phyloP scores from a whole-genome alignment of 2,888 invertebrate genomes.

The Drosophila prostipennis region DNA sequence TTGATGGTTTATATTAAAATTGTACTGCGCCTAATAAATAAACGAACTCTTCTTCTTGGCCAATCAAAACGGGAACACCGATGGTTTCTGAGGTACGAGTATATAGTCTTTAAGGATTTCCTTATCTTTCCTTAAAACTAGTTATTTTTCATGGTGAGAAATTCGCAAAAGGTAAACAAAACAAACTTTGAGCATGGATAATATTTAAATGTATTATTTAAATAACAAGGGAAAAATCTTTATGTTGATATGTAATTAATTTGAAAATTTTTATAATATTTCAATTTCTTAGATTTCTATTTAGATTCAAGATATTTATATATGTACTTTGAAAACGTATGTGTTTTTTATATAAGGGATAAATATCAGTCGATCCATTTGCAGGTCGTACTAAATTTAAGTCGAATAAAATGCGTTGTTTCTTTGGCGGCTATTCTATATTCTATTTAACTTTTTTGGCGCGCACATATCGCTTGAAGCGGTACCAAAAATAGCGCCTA shows the following conservation, averaged over 20 bases:
- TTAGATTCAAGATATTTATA: neutral
- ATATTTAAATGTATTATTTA: too few relatives aligned
- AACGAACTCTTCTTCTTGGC: conserved; percentile 6
- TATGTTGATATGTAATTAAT: too few relatives aligned
- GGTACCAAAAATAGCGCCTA: conserved; percentile 60
- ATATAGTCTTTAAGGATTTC: neutral
- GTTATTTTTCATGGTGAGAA: neutral
- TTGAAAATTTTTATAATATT: too few relatives aligned
- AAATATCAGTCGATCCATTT: neutral
- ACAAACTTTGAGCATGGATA: neutral
- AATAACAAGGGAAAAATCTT: too few relatives aligned
- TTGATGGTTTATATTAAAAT: conserved; percentile 38
- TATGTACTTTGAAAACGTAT: neutral
- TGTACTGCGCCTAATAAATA: conserved; percentile 24
- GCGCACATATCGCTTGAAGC: conserved; percentile 25
- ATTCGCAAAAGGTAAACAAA: neutral
- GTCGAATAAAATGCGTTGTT: conserved; percentile 54
- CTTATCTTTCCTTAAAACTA: neutral
- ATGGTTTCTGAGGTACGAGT: neutral
- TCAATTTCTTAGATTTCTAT: too few relatives aligned
- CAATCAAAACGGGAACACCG: conserved; percentile 12
- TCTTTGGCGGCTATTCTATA: conserved; percentile 20
- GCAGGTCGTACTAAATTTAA: neutral
- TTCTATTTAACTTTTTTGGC: conserved; percentile 26
- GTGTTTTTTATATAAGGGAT: neutral